These are phyloP conservation scores for Drosophila trapezifrons DNA, from an alignment of 1,140 invertebrate genomes.

Conservation along the genomic window DNA sequence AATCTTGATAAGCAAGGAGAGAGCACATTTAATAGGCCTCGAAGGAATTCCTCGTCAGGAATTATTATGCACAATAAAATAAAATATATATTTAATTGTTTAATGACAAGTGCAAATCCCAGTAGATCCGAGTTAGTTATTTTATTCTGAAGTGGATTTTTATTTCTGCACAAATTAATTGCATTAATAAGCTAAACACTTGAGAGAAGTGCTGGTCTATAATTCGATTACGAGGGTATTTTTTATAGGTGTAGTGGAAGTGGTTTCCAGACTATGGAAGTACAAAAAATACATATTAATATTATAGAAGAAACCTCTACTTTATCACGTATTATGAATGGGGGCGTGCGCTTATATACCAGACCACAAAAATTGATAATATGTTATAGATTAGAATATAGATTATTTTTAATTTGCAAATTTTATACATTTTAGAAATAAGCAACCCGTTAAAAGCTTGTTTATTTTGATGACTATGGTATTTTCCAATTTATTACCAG, in stretches of 20 bases:
- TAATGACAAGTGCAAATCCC: constrained; percentile 7
- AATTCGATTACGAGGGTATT: constrained; percentile 14
- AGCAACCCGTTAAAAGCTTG: background rate
- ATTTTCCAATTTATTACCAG: background rate
- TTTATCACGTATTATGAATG: background rate
- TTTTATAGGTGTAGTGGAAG: too few relatives aligned
- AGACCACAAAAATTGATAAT: background rate
- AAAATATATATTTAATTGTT: constrained; percentile 57
- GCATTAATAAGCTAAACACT: constrained; percentile 7
- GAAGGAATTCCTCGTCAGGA: too few relatives aligned
- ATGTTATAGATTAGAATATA: background rate
- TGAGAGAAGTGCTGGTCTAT: constrained; percentile 9
- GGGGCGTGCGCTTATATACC: background rate
- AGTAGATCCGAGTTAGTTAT: constrained; percentile 16
- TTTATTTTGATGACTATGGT: background rate
- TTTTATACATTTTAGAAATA: background rate
- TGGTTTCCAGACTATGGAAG: background rate
- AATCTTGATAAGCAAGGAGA: constrained; percentile 21
- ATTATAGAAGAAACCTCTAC: background rate
- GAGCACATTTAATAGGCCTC: too few relatives aligned
- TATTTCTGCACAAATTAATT: constrained; percentile 3
- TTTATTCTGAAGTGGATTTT: constrained; percentile 39
- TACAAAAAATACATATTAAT: too few relatives aligned
- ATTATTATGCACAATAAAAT: constrained; percentile 47
- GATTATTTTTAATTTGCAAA: background rate